Conservation (phyloP, 2,113 vertebrate species). For the Platanista minor region DNA sequence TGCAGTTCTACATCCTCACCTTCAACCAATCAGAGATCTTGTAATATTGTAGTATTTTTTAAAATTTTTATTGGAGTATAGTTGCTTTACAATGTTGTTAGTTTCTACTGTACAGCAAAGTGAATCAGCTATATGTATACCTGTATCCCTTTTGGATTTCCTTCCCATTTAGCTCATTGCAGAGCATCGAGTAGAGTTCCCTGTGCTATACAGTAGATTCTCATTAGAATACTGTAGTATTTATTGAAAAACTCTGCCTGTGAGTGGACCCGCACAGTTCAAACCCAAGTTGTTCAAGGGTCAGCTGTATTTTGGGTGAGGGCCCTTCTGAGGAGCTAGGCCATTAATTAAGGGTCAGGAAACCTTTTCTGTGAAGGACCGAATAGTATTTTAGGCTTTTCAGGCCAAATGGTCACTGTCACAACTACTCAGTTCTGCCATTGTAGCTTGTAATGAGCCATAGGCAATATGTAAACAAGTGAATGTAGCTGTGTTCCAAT, state of each 20-base stretch:
- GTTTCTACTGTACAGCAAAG: too few species aligned
- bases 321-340: not conserved
- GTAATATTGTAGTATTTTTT: not conserved
- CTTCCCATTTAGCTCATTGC: not conserved
- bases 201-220: too few species aligned
- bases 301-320: not conserved
- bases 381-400: not conserved
- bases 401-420: not conserved
- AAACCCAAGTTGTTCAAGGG: not conserved
- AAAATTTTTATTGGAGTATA: too few species aligned
- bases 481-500: not conserved
- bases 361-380: not conserved
- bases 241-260: not conserved
- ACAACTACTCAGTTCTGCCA: not conserved
- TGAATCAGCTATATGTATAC: too few species aligned
- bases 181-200: too few species aligned
- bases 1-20: not conserved
- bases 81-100: too few species aligned
- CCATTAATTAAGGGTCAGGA: not conserved
- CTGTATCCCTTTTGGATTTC: not conserved
- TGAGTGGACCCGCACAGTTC: not conserved
- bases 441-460: not conserved
- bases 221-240: not conserved
- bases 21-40: fast-evolving
- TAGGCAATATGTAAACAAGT: not conserved